Evolutionary conservation across 2,888 invertebrate genomes (phyloP).

Genomic region (Tiliacea citrago): DNA sequence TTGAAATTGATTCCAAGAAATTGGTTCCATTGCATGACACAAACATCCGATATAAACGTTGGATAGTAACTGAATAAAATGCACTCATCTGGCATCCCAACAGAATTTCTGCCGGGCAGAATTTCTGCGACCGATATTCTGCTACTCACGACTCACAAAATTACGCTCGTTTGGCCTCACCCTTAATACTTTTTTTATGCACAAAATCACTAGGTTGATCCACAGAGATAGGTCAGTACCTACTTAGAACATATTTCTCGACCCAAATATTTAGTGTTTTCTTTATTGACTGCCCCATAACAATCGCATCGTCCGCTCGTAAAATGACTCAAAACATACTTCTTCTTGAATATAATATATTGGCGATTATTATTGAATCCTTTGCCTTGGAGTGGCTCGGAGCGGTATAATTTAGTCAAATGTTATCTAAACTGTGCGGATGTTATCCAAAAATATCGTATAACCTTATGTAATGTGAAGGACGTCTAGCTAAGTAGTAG

Average conservation of each 20-base stretch:
- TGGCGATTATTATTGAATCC: not conserved
- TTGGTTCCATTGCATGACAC: no score
- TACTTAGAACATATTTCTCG: not conserved
- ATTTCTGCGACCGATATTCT: no score
- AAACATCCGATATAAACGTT: no score
- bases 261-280: not conserved
- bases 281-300: not conserved
- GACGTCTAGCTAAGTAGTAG: constrained; percentile 8
- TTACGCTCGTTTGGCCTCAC: no score
- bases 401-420: constrained; percentile 12
- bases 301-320: not conserved
- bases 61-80: no score
- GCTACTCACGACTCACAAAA: no score
- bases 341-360: not conserved
- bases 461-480: constrained; percentile 33
- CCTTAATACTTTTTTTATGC: not conserved
- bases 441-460: constrained; percentile 14
- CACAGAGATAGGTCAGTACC: not conserved
- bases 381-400: constrained; percentile 17
- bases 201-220: not conserved
- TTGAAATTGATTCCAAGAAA: no score
- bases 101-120: no score
- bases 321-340: not conserved
- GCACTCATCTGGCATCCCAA: no score
- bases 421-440: constrained; percentile 17